Conservation (phyloP, 2,113 vertebrate species). For the Nipponia nippon region DNA sequence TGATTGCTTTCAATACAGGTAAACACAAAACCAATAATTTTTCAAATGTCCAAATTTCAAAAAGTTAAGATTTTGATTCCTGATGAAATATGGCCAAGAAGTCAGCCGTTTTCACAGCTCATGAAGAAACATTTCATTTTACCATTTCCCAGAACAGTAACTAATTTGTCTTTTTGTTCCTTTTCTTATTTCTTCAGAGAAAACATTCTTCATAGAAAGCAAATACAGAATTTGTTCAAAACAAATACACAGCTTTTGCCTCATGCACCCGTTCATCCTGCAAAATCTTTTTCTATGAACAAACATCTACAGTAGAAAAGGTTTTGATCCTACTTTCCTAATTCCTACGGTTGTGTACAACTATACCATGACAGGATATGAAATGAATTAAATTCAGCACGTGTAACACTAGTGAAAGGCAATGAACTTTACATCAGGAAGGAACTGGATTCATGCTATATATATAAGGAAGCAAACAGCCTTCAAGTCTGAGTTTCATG, state of each 20-base stretch:
- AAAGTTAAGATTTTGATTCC: background rate
- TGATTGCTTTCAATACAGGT: background rate
- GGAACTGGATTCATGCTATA: conserved; percentile 33
- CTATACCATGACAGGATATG: background rate
- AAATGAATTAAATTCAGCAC: background rate
- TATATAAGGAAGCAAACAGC: conserved; percentile 46
- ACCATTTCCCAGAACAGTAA: background rate
- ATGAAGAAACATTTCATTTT: background rate
- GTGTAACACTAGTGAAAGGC: conserved; percentile 57
- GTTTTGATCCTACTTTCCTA: background rate
- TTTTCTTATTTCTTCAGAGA: background rate
- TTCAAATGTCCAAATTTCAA: background rate
- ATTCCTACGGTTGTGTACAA: accelerated
- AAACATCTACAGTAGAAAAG: background rate
- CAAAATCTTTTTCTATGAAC: background rate
- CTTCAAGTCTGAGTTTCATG: conserved; percentile 57
- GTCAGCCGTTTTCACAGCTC: background rate
- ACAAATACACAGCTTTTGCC: background rate
- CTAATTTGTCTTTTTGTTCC: background rate
- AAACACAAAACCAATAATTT: background rate
- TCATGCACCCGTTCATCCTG: background rate
- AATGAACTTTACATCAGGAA: conserved; percentile 56
- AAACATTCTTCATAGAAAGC: background rate
- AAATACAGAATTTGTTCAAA: background rate
- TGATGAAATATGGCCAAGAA: background rate